These are phyloP conservation scores for Apodemus sylvaticus DNA, from an alignment of 2,113 vertebrate species.

Conservation along the genomic window DNA sequence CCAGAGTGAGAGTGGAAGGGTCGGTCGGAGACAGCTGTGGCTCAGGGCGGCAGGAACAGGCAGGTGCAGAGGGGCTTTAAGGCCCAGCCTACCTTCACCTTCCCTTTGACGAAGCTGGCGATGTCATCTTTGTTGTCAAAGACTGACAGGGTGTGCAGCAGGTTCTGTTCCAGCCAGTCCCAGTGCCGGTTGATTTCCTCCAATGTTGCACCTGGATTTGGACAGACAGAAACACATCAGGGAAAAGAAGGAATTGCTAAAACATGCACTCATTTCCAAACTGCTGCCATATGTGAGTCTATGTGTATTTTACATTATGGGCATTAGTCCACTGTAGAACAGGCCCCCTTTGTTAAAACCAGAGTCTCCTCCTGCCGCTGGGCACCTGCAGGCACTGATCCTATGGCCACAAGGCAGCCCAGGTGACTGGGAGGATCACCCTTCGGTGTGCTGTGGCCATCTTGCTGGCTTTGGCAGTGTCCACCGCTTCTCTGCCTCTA, in stretches of 20 bases:
- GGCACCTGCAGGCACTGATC: not conserved
- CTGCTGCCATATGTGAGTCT: rapidly evolving
- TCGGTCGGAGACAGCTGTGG: not conserved
- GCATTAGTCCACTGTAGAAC: not conserved
- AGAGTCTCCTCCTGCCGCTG: not conserved
- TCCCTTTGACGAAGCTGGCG: slow-evolving; percentile 95
- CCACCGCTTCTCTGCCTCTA: not conserved
- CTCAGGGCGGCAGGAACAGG: not conserved
- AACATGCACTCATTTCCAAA: not conserved
- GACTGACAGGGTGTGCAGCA: slow-evolving; percentile 95
- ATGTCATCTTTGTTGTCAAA: slow-evolving; percentile 99
- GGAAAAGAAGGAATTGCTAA: slow-evolving; percentile 22
- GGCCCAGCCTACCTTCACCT: slow-evolving; percentile 91
- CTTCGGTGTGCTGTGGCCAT: no score
- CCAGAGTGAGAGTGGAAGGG: not conserved
- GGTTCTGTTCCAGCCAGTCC: slow-evolving; percentile 96
- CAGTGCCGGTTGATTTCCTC: slow-evolving; percentile 97
- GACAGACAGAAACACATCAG: slow-evolving; percentile 47
- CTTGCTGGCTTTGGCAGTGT: rapidly evolving
- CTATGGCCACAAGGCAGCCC: not conserved
- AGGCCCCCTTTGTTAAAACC: rapidly evolving
- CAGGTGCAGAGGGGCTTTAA: not conserved
- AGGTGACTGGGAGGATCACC: not conserved
- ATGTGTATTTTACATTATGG: not conserved
- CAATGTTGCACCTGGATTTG: slow-evolving; percentile 89